Conservation (phyloP, 2,113 vertebrate genomes). For the Poeciliopsis occidentalis region DNA sequence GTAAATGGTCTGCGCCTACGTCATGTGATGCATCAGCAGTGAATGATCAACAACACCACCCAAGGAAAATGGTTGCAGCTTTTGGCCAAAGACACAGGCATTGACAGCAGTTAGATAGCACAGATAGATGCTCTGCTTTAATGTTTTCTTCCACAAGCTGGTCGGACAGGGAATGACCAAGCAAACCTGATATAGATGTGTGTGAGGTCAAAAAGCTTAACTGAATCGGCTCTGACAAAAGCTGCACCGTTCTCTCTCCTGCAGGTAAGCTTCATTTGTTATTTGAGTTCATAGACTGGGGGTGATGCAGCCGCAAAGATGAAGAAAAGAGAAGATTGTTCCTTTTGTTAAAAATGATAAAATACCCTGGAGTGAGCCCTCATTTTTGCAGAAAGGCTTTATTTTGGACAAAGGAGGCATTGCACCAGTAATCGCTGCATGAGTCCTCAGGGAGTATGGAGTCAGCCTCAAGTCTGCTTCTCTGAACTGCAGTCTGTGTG, state of each 20-base stretch:
- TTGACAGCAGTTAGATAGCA: constrained; percentile 17
- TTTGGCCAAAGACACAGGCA: constrained; percentile 54
- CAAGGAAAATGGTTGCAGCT: constrained; percentile 80
- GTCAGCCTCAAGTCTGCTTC: constrained; percentile 16
- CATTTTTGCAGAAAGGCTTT: constrained; percentile 1
- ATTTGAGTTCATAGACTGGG: constrained; percentile 11
- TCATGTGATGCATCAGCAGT: constrained; percentile 72
- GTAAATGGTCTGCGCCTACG: constrained; percentile 56
- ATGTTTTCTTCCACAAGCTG: constrained; percentile 5
- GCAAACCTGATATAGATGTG: constrained; percentile 20
- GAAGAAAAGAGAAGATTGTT: constrained; percentile 24
- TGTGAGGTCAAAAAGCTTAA: constrained; percentile 40
- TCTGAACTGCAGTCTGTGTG: constrained; percentile 37
- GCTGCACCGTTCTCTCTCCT: constrained; percentile 27
- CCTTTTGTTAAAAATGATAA: constrained; percentile 18
- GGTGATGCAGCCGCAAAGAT: constrained; percentile 10
- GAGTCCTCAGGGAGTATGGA: constrained; percentile 20
- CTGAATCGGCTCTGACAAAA: constrained; percentile 40
- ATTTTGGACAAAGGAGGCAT: constrained; percentile 34
- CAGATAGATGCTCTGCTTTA: constrained; percentile 45
- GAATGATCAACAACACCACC: constrained; percentile 77
- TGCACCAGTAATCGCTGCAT: constrained; percentile 24
- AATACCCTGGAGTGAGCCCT: constrained; percentile 5
- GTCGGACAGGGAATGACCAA: constrained; percentile 34
- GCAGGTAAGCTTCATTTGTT: constrained; percentile 66